phyloP scores from a whole-genome alignment of 1,140 invertebrate species.

The Octopus bimaculoides region DNA sequence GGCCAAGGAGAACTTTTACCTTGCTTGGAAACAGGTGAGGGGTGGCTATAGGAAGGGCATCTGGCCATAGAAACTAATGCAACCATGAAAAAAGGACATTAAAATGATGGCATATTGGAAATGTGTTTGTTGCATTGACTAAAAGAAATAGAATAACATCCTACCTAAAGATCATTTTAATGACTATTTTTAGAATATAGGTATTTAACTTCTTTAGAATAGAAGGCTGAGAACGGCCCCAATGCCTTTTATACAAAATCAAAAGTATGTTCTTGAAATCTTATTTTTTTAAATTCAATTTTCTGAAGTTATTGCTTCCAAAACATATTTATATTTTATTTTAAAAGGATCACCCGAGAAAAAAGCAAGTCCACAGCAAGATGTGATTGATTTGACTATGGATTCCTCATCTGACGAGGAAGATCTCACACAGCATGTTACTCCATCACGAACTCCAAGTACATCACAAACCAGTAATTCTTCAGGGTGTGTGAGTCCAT shows the following conservation, averaged over 20 bases:
- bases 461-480: slow-evolving; percentile 5
- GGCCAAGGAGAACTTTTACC: no score
- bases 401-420: slow-evolving; percentile 26
- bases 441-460: slow-evolving; percentile 4
- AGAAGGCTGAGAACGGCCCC: background rate
- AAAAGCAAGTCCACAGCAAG: slow-evolving; percentile 24
- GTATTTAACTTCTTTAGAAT: background rate
- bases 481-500: slow-evolving; percentile 18
- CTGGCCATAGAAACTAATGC: no score
- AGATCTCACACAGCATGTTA: background rate
- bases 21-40: no score
- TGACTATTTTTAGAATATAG: no score
- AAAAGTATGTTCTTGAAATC: background rate
- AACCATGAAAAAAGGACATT: background rate
- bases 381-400: slow-evolving; percentile 26
- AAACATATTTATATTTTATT: slow-evolving; percentile 20
- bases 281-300: background rate
- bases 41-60: no score
- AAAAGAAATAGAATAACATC: no score
- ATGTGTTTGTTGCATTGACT: no score
- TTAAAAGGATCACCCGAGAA: slow-evolving; percentile 27
- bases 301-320: background rate
- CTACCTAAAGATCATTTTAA: no score
- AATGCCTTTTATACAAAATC: background rate
- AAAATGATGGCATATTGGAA: background rate